Conservation (phyloP, 2,113 vertebrate species). For the Urocitellus parryii region DNA sequence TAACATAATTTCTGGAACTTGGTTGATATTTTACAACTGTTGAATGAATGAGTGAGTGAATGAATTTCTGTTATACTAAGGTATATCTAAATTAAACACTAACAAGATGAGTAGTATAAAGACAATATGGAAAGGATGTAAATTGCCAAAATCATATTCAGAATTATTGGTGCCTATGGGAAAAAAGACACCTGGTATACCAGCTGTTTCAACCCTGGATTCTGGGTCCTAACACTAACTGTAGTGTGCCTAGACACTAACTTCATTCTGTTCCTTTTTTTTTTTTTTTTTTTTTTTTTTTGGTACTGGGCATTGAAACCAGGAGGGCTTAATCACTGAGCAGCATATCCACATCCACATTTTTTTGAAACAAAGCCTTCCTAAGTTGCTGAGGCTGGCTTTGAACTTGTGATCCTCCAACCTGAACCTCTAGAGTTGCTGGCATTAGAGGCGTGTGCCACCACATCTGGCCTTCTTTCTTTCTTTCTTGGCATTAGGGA, state of each 20-base stretch:
- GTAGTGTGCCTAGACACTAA: not conserved
- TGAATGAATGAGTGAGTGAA: slow-evolving; percentile 46
- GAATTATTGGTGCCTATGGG: slow-evolving; percentile 50
- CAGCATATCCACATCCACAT: no score
- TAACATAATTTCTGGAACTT: not conserved
- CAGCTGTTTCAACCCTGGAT: slow-evolving; percentile 47
- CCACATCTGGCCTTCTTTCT: no score
- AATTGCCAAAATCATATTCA: slow-evolving; percentile 40
- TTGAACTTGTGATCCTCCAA: no score
- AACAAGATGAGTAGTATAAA: slow-evolving; percentile 23
- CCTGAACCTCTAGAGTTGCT: no score
- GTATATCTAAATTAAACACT: slow-evolving; percentile 23
- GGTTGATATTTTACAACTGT: not conserved
- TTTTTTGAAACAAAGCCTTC: no score
- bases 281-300: not conserved
- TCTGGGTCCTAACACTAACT: not conserved
- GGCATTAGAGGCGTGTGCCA: no score
- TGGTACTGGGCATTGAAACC: no score
- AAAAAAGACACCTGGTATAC: slow-evolving; percentile 55
- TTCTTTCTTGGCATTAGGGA: no score
- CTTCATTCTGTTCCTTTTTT: slow-evolving; percentile 13
- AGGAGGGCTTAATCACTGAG: no score
- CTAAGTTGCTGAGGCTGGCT: no score
- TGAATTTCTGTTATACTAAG: slow-evolving; percentile 53
- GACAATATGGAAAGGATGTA: not conserved